These are phyloP conservation scores for Rhynchonycteris naso DNA, from an alignment of 2,797 vertebrate species.

Conservation along the genomic window DNA sequence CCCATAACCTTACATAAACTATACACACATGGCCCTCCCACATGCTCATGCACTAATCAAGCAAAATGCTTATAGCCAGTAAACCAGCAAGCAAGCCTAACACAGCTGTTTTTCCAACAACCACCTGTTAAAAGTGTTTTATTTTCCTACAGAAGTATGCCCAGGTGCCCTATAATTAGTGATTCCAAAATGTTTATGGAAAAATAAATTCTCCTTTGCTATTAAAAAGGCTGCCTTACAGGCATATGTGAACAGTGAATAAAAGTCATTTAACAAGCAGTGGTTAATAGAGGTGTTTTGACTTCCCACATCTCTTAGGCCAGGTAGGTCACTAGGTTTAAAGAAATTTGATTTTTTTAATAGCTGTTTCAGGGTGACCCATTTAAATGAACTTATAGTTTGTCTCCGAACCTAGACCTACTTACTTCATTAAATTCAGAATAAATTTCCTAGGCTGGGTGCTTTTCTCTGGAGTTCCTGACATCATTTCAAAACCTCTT, in stretches of 20 bases:
- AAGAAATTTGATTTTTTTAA: neutral
- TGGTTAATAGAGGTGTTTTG: neutral
- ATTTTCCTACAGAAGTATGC: neutral
- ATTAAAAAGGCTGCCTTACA: neutral
- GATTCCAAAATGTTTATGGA: neutral
- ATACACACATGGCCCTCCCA: too few relatives aligned
- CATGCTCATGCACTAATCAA: too few relatives aligned
- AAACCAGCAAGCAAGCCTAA: too few relatives aligned
- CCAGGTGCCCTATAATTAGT: neutral
- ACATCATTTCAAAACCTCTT: neutral
- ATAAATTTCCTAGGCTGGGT: neutral
- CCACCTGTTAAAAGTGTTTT: neutral
- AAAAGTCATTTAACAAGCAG: neutral
- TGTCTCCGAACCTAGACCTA: neutral
- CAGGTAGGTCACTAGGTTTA: neutral
- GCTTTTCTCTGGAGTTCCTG: neutral
- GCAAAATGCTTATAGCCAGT: too few relatives aligned
- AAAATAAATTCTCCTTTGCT: slow-evolving; percentile 4
- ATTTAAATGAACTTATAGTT: neutral
- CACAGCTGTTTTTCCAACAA: neutral
- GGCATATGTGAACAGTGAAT: neutral
- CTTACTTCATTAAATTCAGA: neutral
- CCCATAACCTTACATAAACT: too few relatives aligned
- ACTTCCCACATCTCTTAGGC: neutral
- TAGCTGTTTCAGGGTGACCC: neutral